Percentiles rank a stretch among this genome's conserved stretches.
These are phyloP conservation scores for Nannoperca australis DNA, from an alignment of 2,797 vertebrate species.

Conservation along the genomic window DNA sequence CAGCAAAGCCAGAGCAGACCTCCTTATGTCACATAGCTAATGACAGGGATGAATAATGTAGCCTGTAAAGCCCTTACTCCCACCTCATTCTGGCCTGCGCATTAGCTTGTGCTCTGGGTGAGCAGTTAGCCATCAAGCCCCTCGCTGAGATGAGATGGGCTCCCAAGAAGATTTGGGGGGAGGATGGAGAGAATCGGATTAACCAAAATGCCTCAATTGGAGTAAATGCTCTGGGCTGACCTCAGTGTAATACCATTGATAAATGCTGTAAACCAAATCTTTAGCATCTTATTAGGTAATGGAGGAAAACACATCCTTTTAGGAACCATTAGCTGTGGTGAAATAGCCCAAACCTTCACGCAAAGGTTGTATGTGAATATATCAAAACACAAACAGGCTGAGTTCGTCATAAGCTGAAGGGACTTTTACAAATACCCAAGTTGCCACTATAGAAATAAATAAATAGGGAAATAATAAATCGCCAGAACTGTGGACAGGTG, in stretches of 20 bases:
- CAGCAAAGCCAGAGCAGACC: conserved; percentile 52
- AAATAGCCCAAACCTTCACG: conserved; percentile 14
- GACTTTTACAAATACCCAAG: conserved; percentile 65
- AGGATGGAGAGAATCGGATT: conserved; percentile 75
- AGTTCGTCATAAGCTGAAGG: conserved; percentile 37
- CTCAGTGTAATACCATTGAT: conserved; percentile 64
- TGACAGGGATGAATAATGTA: conserved; percentile 71
- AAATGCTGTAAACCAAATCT: conserved; percentile 70
- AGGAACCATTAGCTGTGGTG: conserved; percentile 38
- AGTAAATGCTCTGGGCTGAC: conserved; percentile 63
- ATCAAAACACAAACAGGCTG: conserved; percentile 24
- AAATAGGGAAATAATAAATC: conserved; percentile 74
- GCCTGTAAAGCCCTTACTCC: conserved; percentile 68
- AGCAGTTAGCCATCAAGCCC: conserved; percentile 66
- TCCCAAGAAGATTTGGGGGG: conserved; percentile 74
- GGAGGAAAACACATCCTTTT: conserved; percentile 40
- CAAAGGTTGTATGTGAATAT: conserved; percentile 16
- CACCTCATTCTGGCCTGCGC: conserved; percentile 61
- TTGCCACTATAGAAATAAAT: conserved; percentile 75
- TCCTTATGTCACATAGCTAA: conserved; percentile 68
- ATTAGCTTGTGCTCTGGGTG: conserved; percentile 62
- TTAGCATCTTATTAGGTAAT: conserved; percentile 68
- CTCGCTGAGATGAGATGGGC: conserved; percentile 70
- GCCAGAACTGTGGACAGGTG: conserved; percentile 80
- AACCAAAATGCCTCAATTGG: conserved; percentile 72